These are phyloP conservation scores for Torymus aiolomorphi DNA, from an alignment of 2,888 invertebrate species.

Conservation along the genomic window DNA sequence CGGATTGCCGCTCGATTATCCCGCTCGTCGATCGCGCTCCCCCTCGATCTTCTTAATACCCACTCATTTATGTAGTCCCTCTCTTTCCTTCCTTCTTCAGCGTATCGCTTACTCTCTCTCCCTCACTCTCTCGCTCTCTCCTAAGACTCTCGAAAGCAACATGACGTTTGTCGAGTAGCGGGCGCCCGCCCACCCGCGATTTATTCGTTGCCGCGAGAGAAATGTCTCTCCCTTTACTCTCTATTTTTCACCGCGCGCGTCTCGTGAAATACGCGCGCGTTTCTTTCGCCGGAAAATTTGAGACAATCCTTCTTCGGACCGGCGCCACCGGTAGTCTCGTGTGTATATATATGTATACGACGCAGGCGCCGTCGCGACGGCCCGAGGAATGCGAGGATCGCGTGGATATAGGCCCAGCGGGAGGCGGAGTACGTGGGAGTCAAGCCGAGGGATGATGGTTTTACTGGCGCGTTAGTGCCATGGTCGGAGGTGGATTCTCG, in stretches of 20 bases:
- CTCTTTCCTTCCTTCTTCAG: not conserved
- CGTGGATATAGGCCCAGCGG: not conserved
- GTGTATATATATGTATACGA: too few relatives aligned
- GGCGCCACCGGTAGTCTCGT: slow-evolving; percentile 19
- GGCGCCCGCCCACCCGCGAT: slow-evolving; percentile 13
- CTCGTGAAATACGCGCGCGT: not conserved
- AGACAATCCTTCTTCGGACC: slow-evolving; percentile 44
- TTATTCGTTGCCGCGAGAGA: slow-evolving; percentile 35
- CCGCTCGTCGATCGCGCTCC: slow-evolving; percentile 9
- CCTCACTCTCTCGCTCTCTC: not conserved
- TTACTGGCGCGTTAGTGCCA: too few relatives aligned
- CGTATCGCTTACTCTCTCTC: not conserved
- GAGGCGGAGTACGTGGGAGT: not conserved
- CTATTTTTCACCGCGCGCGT: slow-evolving; percentile 34
- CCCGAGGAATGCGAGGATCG: slow-evolving; percentile 20
- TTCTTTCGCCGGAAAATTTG: slow-evolving; percentile 44
- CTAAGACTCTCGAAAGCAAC: too few relatives aligned
- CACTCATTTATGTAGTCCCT: not conserved
- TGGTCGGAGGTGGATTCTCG: too few relatives aligned
- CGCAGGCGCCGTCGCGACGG: slow-evolving; percentile 13
- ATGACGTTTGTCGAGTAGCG: too few relatives aligned
- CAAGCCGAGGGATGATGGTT: too few relatives aligned
- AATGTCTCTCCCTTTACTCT: slow-evolving; percentile 22
- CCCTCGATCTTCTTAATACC: not conserved
- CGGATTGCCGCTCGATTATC: slow-evolving; percentile 13